Conservation (phyloP, 2,113 vertebrate genomes). For the Muntiacus reevesi region DNA sequence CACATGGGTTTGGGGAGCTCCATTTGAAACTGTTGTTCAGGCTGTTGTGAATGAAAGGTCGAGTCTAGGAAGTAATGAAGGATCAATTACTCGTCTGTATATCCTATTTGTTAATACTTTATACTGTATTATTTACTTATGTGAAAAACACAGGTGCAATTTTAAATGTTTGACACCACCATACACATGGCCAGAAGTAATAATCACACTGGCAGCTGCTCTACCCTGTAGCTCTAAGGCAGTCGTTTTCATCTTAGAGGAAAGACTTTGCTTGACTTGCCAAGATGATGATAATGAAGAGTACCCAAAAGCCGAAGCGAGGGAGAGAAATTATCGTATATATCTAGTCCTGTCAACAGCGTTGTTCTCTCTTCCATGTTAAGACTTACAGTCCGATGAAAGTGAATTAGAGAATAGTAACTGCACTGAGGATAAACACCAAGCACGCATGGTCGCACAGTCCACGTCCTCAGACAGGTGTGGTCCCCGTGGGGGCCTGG, state of each 20-base stretch:
- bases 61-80: background rate
- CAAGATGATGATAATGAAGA: background rate
- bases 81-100: background rate
- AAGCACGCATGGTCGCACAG: background rate
- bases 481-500: background rate
- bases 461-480: background rate
- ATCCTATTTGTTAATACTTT: background rate
- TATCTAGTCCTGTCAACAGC: background rate
- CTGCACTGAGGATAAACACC: background rate
- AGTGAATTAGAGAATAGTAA: background rate
- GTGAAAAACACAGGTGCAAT: background rate
- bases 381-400: background rate
- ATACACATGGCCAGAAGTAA: background rate
- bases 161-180: background rate
- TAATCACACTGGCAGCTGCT: background rate
- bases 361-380: background rate
- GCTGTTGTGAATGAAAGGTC: background rate
- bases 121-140: background rate
- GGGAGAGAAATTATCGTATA: background rate
- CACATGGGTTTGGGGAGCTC: background rate
- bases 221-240: background rate
- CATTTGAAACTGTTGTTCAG: background rate
- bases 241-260: background rate
- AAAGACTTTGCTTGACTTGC: background rate
- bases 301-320: background rate